phyloP scores from a whole-genome alignment of 2,888 invertebrate genomes.

The Panorpa germanica region DNA sequence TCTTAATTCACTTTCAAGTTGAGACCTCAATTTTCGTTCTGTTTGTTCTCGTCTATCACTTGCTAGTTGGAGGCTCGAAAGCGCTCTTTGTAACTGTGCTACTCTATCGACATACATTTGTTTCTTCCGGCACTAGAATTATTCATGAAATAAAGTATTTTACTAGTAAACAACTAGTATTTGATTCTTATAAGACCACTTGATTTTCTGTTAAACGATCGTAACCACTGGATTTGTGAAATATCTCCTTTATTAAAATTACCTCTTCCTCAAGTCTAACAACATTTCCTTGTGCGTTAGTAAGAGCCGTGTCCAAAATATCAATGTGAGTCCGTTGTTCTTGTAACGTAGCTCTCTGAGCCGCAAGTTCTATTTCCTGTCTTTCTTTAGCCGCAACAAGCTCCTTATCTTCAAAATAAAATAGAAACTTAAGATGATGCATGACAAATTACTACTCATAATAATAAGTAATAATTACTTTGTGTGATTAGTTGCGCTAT shows the following conservation, averaged over 20 bases:
- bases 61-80: constrained; percentile 63
- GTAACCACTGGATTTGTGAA: constrained; percentile 1
- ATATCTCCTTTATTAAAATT: constrained; percentile 11
- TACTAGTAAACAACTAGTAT: constrained; percentile 1
- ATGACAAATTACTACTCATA: not conserved
- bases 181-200: not conserved
- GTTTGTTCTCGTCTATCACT: constrained; percentile 73
- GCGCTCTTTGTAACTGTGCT: constrained; percentile 62
- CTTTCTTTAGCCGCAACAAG: constrained; percentile 74
- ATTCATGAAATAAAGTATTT: constrained; percentile 3
- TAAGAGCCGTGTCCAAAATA: constrained; percentile 77
- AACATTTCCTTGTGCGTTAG: constrained; percentile 78
- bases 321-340: constrained; percentile 87
- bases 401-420: constrained; percentile 55
- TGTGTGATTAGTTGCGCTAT: constrained; percentile 66
- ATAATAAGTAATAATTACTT: constrained; percentile 11
- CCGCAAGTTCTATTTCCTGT: constrained; percentile 79
- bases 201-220: not conserved
- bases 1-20: constrained; percentile 62
- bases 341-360: constrained; percentile 73
- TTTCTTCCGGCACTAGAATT: constrained; percentile 55
- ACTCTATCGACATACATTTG: constrained; percentile 72
- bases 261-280: constrained; percentile 79
- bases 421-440: constrained; percentile 1
- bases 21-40: constrained; percentile 64